Conservation (phyloP, 2,797 vertebrate species). For the Sandelia bainsii region DNA sequence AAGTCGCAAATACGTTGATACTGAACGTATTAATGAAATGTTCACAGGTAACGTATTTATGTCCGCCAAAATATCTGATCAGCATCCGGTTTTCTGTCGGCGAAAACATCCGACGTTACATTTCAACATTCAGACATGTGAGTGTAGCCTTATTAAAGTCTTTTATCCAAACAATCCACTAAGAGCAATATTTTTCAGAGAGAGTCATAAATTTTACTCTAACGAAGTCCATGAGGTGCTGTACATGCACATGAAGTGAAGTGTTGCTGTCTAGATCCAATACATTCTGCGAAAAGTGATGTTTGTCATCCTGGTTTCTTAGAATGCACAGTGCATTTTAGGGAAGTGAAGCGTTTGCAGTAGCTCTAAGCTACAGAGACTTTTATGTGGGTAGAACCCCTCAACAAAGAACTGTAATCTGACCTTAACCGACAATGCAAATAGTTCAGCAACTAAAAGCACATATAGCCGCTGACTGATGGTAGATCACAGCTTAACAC, state of each 20-base stretch:
- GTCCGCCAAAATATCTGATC: too few relatives aligned
- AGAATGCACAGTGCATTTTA: neutral
- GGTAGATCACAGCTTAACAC: neutral
- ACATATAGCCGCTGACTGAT: neutral
- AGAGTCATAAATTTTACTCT: too few relatives aligned
- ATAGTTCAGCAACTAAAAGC: neutral
- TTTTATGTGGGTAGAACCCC: neutral
- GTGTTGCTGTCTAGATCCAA: neutral
- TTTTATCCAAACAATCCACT: too few relatives aligned
- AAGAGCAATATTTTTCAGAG: too few relatives aligned
- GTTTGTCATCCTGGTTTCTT: neutral
- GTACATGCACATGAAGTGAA: neutral
- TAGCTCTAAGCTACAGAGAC: neutral
- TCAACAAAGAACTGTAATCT: constrained; percentile 4
- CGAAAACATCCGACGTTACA: too few relatives aligned
- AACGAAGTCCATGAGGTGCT: too few relatives aligned
- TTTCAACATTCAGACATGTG: too few relatives aligned
- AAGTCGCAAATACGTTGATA: too few relatives aligned
- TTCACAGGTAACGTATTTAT: too few relatives aligned
- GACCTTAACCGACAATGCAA: neutral
- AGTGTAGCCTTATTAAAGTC: too few relatives aligned
- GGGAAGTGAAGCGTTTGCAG: neutral
- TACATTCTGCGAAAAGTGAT: neutral
- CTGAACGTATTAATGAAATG: too few relatives aligned
- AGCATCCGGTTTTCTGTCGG: too few relatives aligned